phyloP scores from a whole-genome alignment of 2,797 vertebrate species.

The Ctenopoma kingsleyae region DNA sequence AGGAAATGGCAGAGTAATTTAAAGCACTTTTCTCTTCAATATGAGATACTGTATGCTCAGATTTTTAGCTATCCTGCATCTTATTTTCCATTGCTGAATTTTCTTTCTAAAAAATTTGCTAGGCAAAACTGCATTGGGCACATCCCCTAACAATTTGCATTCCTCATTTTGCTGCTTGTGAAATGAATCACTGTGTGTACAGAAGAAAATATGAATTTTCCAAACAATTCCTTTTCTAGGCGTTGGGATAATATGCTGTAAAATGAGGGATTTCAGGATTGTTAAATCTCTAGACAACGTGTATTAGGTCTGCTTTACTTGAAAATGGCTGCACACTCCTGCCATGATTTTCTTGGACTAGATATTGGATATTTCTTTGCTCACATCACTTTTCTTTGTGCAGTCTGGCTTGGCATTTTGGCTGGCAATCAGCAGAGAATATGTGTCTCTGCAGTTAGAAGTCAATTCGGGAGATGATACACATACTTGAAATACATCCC shows the following conservation, averaged over 20 bases:
- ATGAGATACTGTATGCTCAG: constrained; percentile 30
- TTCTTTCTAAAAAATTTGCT: constrained; percentile 40
- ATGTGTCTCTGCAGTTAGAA: constrained; percentile 52
- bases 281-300: constrained; percentile 49
- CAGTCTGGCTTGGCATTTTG: constrained; percentile 56
- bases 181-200: constrained; percentile 60
- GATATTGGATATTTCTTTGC: constrained; percentile 46
- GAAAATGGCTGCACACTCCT: constrained; percentile 33
- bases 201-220: constrained; percentile 48
- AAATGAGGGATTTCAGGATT: constrained; percentile 58
- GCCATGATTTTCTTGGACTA: constrained; percentile 50
- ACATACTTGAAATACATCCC: constrained; percentile 62
- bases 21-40: constrained; percentile 46
- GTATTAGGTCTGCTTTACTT: constrained; percentile 43
- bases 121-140: constrained; percentile 47
- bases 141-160: constrained; percentile 60
- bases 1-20: constrained; percentile 44
- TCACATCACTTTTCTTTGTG: constrained; percentile 58
- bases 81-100: constrained; percentile 35
- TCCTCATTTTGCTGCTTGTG: constrained; percentile 61
- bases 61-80: constrained; percentile 41
- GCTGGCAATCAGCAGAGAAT: constrained; percentile 57
- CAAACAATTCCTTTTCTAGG: constrained; percentile 39
- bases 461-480: constrained; percentile 59
- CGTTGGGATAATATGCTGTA: constrained; percentile 47